phyloP scores from a whole-genome alignment of 2,888 invertebrate genomes.

The Eupithecia pulchellata region DNA sequence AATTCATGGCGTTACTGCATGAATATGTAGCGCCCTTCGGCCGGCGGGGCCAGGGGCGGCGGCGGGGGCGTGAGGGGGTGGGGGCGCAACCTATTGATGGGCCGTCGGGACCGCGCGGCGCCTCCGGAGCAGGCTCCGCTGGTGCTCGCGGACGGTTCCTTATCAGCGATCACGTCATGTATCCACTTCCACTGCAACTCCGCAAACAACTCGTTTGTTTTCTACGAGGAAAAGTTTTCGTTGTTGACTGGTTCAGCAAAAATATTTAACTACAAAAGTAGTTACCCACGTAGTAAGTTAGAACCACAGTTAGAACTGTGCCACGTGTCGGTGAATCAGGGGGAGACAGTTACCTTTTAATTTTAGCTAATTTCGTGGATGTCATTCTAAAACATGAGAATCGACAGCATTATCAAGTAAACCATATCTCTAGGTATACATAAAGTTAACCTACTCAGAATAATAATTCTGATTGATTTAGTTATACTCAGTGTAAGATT shows the following conservation, averaged over 20 bases:
- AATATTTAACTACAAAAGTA: background rate
- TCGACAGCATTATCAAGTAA: no score
- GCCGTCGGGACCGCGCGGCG: background rate
- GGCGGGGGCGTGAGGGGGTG: background rate
- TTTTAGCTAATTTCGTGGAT: no score
- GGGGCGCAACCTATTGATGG: background rate
- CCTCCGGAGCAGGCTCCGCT: background rate
- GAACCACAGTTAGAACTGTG: no score
- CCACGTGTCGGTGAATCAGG: no score
- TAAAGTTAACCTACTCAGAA: no score
- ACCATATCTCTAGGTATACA: no score
- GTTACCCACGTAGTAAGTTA: background rate
- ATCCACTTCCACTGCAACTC: background rate
- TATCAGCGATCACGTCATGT: background rate
- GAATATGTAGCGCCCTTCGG: slow-evolving; percentile 22
- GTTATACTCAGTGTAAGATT: no score
- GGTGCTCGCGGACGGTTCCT: no score
- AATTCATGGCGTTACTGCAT: slow-evolving; percentile 27
- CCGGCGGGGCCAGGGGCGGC: background rate
- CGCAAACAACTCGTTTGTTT: background rate
- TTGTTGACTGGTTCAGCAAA: background rate
- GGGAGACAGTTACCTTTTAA: no score
- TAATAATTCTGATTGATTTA: no score
- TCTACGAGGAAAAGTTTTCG: background rate
- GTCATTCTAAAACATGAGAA: no score